These are phyloP conservation scores for Ennomos quercinarius DNA, from an alignment of 2,888 invertebrate genomes.

Conservation along the genomic window DNA sequence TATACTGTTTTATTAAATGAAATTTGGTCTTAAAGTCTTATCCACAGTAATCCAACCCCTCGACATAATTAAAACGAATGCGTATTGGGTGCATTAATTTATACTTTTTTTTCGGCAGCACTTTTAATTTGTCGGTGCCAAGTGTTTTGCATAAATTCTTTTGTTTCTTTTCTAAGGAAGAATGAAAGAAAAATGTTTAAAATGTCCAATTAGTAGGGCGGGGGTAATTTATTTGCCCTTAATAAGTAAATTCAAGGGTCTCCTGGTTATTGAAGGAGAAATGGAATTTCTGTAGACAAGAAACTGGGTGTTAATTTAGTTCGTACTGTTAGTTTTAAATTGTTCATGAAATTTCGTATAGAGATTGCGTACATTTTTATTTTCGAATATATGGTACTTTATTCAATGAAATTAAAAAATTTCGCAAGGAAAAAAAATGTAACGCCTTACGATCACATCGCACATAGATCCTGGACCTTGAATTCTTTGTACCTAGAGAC, in stretches of 20 bases:
- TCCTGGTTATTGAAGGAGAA: slow-evolving; percentile 39
- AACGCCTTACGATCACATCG: too few relatives aligned
- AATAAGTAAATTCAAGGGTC: slow-evolving; percentile 60
- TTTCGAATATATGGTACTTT: too few relatives aligned
- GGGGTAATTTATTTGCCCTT: slow-evolving; percentile 77
- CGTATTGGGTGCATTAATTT: slow-evolving; percentile 81
- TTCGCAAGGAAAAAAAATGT: too few relatives aligned
- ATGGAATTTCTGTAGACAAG: slow-evolving; percentile 36
- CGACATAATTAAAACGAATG: slow-evolving; percentile 78
- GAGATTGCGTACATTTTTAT: too few relatives aligned
- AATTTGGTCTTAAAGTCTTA: slow-evolving; percentile 34
- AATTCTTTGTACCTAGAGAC: too few relatives aligned
- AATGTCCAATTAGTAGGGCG: slow-evolving; percentile 74
- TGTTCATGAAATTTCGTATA: background rate
- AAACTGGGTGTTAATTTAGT: slow-evolving; percentile 26
- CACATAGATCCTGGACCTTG: too few relatives aligned
- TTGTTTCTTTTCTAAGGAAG: slow-evolving; percentile 51
- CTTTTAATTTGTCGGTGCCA: slow-evolving; percentile 80
- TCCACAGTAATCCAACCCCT: slow-evolving; percentile 46
- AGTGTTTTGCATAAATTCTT: slow-evolving; percentile 83
- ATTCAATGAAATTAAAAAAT: too few relatives aligned
- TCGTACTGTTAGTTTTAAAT: background rate
- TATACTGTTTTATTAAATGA: too few relatives aligned
- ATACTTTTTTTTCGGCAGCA: slow-evolving; percentile 67
- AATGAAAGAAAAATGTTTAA: slow-evolving; percentile 56